Evolutionary conservation across 2,113 vertebrate species (phyloP), one percentile per base, ranked within the genome.

Genomic region (Emydura subglobosa): DNA sequence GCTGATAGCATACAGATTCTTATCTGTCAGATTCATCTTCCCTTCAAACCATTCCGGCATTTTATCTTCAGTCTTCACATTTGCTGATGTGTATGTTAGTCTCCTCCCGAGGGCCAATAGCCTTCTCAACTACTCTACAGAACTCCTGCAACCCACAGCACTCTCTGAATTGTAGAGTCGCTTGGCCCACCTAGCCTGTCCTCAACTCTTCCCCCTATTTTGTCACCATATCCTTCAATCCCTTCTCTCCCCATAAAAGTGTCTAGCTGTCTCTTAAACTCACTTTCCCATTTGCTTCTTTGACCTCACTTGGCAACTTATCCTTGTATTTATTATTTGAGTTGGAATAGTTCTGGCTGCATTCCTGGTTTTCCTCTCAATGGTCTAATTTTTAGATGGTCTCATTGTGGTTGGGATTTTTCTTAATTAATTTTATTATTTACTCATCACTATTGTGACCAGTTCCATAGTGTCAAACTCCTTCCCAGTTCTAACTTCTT

Each of bases 241-340:
- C 96, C 86, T 89, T 96, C 94, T 87, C 88, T 96, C 93, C 90
- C 96, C 97, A 94, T 96, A 95, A 96, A 98, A 96, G 96, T 92
- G 95, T 92, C 94, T 96, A 94, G 47, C 95, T 95, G 92, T 97
- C 96, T 97, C 97, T 95, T 96, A 95, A 97, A 94, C 91, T 92
- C 93, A 89, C 96, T 97, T 97, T 97, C 97, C 96, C 96, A 92
- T 95, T 96, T 94, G 93, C 96, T 97, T 53, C 94, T 95, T 96
- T 96, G 94, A 88, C 97, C 97, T 96, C 87, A 74, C 92, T 95
- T 96, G 50, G 82, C 96, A 97, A 97, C 96, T 97, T 97, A 97
- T 96, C 94, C 97, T 92, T 87, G 49, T 85, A 85, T 92, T 97
- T 95, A 97, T 92, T 97, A 97, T 97, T 97, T 94, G 96, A 96